Evolutionary conservation across 2,113 vertebrate species (phyloP), one percentile per base, ranked within the genome.

Genomic region (Thalassoma bifasciatum): DNA sequence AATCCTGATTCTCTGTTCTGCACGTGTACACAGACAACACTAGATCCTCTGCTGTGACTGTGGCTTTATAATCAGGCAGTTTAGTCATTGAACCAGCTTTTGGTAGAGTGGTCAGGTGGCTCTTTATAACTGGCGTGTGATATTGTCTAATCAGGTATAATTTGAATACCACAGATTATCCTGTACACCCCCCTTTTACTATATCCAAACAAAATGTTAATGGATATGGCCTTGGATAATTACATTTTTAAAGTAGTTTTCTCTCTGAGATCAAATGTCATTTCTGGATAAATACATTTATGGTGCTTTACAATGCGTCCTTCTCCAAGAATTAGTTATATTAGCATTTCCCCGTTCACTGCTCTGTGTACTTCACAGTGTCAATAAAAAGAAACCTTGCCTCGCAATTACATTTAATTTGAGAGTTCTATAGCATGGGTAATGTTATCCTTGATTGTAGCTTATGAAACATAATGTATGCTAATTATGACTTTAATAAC

Each of bases 381-480:
- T 70, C 57, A 30, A n/a, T 36, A 53, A 24, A 52, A 52, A 71
- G 40, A 42, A 42, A 42, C 14, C 40, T 12, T 16, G 13, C 2
- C 51, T 34, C 26, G 16, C 14, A 17, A 38, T 54, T 65, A 42
- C 4, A 24, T 62, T 66, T 37, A 1, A 50, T 56, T 50, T 50
- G 10, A 10, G 17, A 21, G 23, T 1, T 65, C 8, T 49, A 26
- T 7, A 10, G 16, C 44, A 11, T n/a, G n/a, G 12, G 24, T 57
- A 54, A 38, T 36, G 52, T 11, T 70, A 38, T 36, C 16, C 36
- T 60, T 54, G 22, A 54, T 26, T 36, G 44, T 21, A 37, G 23
- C 76, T 60, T 42, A 23, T 63, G 50, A 37, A 59, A 51, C 8
- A 66, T 60, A 69, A 73, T 75, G 11, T 44, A 10, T 66, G 47